phyloP scores from a whole-genome alignment of 2,113 vertebrate genomes.

The Nothocercus julius region DNA sequence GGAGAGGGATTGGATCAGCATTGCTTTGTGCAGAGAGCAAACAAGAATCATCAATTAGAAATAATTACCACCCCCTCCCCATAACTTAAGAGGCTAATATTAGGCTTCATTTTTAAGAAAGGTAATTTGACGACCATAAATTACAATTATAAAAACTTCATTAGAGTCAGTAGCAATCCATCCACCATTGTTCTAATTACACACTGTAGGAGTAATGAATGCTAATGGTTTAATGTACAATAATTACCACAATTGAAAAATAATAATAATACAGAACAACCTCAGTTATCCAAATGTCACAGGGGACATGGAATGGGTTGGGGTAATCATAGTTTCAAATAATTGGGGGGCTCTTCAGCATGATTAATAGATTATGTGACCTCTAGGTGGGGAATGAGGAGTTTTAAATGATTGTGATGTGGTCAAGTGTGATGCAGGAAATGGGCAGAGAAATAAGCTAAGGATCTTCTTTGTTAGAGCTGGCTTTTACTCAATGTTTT shows the following conservation, averaged over 20 bases:
- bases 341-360: slow-evolving; percentile 64
- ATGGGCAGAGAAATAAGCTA: not conserved
- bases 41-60: slow-evolving; percentile 80
- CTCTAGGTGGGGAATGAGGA: slow-evolving; percentile 48
- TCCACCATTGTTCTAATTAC: slow-evolving; percentile 82
- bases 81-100: slow-evolving; percentile 77
- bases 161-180: slow-evolving; percentile 81
- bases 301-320: slow-evolving; percentile 42
- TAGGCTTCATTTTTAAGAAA: slow-evolving; percentile 80
- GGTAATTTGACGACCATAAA: slow-evolving; percentile 82
- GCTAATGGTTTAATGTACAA: slow-evolving; percentile 83
- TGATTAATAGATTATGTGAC: slow-evolving; percentile 63
- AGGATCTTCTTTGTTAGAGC: not conserved
- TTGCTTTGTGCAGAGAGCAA: slow-evolving; percentile 44
- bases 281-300: slow-evolving; percentile 69
- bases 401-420: not conserved
- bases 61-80: slow-evolving; percentile 76
- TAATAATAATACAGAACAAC: slow-evolving; percentile 78
- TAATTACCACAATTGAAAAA: slow-evolving; percentile 83
- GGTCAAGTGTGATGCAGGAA: slow-evolving; percentile 41
- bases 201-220: slow-evolving; percentile 83
- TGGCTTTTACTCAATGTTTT: not conserved
- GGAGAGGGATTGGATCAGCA: not conserved
- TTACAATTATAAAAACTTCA: slow-evolving; percentile 87
- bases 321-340: slow-evolving; percentile 47